These are phyloP conservation scores for Anhinga anhinga DNA, from an alignment of 2,113 vertebrate species.

Conservation along the genomic window DNA sequence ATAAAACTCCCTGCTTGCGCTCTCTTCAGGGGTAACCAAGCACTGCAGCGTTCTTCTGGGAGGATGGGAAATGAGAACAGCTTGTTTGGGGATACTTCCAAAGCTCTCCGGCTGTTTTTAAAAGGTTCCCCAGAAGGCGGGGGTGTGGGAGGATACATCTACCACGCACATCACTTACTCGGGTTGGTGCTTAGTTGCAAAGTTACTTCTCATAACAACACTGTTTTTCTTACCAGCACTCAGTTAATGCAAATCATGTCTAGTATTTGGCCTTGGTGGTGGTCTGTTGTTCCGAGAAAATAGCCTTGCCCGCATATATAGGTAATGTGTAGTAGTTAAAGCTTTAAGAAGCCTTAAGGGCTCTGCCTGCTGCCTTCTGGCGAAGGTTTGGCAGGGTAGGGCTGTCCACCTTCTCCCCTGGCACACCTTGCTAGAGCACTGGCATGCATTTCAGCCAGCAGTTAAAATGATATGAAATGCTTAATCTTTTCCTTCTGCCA, in stretches of 20 bases:
- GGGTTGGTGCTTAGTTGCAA: background rate
- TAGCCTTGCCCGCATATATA: background rate
- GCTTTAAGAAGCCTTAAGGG: background rate
- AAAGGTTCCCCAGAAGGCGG: background rate
- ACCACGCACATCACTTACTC: rapidly evolving
- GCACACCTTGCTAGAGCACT: background rate
- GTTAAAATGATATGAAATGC: background rate
- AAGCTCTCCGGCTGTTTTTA: background rate
- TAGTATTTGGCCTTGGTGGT: background rate
- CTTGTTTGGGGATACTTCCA: background rate
- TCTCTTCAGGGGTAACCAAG: background rate
- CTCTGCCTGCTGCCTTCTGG: background rate
- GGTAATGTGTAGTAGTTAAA: background rate
- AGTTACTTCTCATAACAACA: background rate
- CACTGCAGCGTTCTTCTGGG: background rate
- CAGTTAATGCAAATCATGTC: background rate
- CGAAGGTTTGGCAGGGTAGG: background rate
- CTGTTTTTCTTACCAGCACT: background rate
- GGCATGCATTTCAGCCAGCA: background rate
- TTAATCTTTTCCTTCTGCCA: background rate
- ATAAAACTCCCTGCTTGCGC: background rate
- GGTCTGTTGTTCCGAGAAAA: background rate
- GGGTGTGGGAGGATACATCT: background rate
- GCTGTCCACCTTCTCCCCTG: background rate
- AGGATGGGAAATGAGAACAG: background rate